Evolutionary conservation across 1,140 invertebrate genomes (phyloP).

Genomic region (Theocolax elegans): DNA sequence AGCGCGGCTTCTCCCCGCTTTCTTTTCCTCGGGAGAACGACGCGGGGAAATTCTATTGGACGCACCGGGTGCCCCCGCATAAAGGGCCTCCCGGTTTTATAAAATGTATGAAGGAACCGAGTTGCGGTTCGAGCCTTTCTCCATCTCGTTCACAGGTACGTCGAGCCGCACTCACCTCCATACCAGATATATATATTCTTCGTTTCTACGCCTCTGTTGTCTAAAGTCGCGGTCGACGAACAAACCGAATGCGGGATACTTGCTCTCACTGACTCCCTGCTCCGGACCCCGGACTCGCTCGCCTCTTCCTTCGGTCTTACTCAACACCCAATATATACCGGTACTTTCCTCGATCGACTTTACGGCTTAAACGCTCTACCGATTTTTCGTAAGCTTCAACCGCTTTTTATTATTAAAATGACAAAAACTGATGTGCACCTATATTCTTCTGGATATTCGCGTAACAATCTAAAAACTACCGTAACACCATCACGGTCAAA

Average conservation of each 20-base stretch:
- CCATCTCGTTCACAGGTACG: not conserved
- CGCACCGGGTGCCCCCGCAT: constrained; percentile 59
- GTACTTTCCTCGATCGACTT: too few relatives aligned
- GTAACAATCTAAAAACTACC: too few relatives aligned
- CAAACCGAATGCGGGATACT: constrained; percentile 42
- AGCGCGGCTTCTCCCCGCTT: constrained; percentile 37
- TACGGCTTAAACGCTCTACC: too few relatives aligned
- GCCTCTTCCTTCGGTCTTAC: too few relatives aligned
- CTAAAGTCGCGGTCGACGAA: constrained; percentile 47
- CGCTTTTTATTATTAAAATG: too few relatives aligned
- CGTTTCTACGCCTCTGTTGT: constrained; percentile 39
- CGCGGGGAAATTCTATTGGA: constrained; percentile 56
- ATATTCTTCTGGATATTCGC: too few relatives aligned
- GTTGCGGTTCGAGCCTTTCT: not conserved
- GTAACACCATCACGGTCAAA: too few relatives aligned
- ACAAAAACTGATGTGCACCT: too few relatives aligned
- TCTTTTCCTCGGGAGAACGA: constrained; percentile 31
- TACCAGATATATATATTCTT: constrained; percentile 50
- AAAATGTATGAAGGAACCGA: constrained; percentile 52
- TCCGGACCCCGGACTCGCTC: too few relatives aligned
- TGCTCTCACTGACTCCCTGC: too few relatives aligned
- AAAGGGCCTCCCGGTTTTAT: constrained; percentile 55
- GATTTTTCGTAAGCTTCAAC: too few relatives aligned
- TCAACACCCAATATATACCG: too few relatives aligned
- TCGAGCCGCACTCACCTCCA: not conserved